Percentiles rank a stretch among this genome's conserved stretches.
Evolutionary conservation across 2,113 vertebrate species (phyloP).

Genomic region (Caracal caracal): DNA sequence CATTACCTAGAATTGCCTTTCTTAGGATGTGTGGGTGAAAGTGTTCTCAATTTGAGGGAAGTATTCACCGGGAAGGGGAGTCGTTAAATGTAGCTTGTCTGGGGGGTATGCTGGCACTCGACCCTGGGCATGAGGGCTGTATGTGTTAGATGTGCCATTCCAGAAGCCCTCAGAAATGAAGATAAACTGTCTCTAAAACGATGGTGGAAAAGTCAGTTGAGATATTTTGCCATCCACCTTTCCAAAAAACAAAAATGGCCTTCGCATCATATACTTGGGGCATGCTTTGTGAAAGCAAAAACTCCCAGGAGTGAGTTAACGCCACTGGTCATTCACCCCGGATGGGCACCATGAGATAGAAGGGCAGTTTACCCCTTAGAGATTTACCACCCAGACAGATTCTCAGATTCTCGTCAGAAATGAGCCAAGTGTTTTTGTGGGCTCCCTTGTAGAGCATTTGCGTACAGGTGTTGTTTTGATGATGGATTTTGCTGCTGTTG

Average conservation of each 20-base stretch:
- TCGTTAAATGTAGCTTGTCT: background rate
- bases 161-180: background rate
- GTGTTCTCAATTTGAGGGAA: background rate
- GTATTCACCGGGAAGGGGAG: background rate
- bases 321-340: background rate
- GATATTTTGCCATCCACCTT: background rate
- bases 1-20: background rate
- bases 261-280: background rate
- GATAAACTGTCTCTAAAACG: background rate
- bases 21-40: background rate
- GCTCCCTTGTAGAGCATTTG: constrained; percentile 21
- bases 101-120: background rate
- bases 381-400: background rate
- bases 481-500: constrained; percentile 82
- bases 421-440: background rate
- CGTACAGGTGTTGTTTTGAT: constrained; percentile 85
- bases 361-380: background rate
- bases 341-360: background rate
- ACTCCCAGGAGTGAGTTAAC: background rate
- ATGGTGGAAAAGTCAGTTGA: background rate
- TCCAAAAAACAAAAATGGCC: background rate
- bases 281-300: background rate
- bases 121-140: background rate
- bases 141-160: background rate
- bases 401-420: background rate